Base-by-base conservation (phyloP, 2,797 vertebrate genomes). In the Coranthus polyacanthus region DNA sequence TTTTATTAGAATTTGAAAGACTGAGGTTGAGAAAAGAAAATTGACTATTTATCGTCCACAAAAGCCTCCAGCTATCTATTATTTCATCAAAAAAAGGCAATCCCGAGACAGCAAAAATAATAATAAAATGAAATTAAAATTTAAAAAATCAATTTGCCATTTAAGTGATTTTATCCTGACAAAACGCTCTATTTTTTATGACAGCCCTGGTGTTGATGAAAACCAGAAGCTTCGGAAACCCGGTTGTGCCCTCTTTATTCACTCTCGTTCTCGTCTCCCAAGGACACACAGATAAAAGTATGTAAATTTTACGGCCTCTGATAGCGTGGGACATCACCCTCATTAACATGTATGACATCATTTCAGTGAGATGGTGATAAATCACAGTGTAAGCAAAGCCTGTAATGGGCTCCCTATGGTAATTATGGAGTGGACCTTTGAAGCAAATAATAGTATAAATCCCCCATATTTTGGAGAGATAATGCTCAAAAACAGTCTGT, bases 371-470 rank as follows among this genome's bases (percentile, higher is more conserved):
- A 63, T 55, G n/a, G 52, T 38, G 63, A 87, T 84, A 70, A 84
- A 83, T 85, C 62, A 55, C 66, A 78, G 56, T 41, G 44, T 69
- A 76, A 57, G 77, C 58, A 75, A 75, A 81, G 67, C 66, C 72
- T 37, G 65, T 83, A 82, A 85, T 81, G 78, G 78, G 69, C 80
- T 86, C 86, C 76, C 72, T 53, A 21, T 68, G 77, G 83, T 86
- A 83, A 86, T 86, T 81, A 74, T 41, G 32, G 60, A 83, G 65
- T 69, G 67, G 65, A 75, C 78, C 57, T 86, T 83, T 83, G 71
- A 82, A 79, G 75, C 49, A 85, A 72, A 87, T 79, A 68, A 74
- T 73, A 68, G 6, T 57, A 72, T 80, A 68, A 80, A 81, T 71
- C 75, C 45, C 17, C 50, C 62, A 66, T 59, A 82, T 77, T 79